Percentiles rank a stretch among this genome's conserved stretches.
These are phyloP conservation scores for Eristalis arbustorum DNA, from an alignment of 2,888 invertebrate genomes.

Conservation along the genomic window DNA sequence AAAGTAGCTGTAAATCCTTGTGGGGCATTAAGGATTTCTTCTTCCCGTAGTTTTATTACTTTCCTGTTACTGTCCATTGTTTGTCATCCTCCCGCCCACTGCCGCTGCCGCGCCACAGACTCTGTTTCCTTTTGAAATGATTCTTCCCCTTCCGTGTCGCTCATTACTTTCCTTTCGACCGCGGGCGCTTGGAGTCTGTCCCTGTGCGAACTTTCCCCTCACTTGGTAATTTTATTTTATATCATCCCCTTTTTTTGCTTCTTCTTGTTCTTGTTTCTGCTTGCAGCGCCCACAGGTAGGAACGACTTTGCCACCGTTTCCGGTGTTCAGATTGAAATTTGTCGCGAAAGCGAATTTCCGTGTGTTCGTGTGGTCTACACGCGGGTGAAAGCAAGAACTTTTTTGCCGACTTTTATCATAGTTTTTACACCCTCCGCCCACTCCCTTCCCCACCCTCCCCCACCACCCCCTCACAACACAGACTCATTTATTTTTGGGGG, in stretches of 20 bases:
- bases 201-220: not conserved
- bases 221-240: not conserved
- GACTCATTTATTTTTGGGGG: constrained; percentile 11
- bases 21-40: constrained; percentile 57
- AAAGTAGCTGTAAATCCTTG: constrained; percentile 65
- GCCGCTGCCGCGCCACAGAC: not conserved
- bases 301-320: not conserved
- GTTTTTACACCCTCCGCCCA: not conserved
- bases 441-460: not conserved
- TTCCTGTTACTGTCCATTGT: constrained; percentile 58
- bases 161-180: constrained; percentile 42
- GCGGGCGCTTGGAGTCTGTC: constrained; percentile 3
- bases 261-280: not conserved
- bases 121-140: constrained; percentile 27
- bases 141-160: constrained; percentile 29
- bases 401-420: not conserved
- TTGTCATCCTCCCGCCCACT: constrained; percentile 54
- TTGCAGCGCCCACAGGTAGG: not conserved
- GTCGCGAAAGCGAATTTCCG: constrained; percentile 65
- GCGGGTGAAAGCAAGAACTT: constrained; percentile 30
- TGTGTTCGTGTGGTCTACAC: constrained; percentile 45
- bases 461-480: constrained; percentile 4
- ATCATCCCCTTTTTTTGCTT: too few species aligned
- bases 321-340: constrained; percentile 48
- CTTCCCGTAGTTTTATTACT: constrained; percentile 62